These are phyloP conservation scores for Tenodera sinensis DNA, from an alignment of 2,888 invertebrate species.

Conservation along the genomic window DNA sequence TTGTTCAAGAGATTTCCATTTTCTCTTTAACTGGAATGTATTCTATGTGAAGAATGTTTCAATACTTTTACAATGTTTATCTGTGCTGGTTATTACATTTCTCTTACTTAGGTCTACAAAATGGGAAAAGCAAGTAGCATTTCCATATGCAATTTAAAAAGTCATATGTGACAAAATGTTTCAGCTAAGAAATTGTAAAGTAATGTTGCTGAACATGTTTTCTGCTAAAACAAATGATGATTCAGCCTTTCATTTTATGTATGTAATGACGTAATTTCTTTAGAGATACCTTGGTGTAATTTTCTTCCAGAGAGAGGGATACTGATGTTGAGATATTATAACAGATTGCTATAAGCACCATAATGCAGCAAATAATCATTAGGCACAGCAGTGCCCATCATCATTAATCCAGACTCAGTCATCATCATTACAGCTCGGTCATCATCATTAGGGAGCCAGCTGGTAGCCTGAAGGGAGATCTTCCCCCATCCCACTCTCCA, in stretches of 20 bases:
- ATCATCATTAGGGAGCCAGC: slow-evolving; percentile 19
- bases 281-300: not conserved
- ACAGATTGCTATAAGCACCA: not conserved
- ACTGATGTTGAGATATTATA: not conserved
- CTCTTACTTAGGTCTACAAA: too few relatives aligned
- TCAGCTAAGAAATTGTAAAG: too few relatives aligned
- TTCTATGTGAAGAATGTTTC: too few relatives aligned
- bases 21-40: too few relatives aligned
- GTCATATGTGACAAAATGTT: too few relatives aligned
- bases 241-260: not conserved
- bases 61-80: too few relatives aligned
- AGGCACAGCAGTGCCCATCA: not conserved
- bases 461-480: slow-evolving; percentile 1
- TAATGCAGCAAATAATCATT: not conserved
- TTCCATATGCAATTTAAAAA: too few relatives aligned
- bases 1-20: too few relatives aligned
- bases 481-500: not conserved
- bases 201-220: too few relatives aligned
- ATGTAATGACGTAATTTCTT: not conserved
- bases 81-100: too few relatives aligned
- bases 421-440: slow-evolving; percentile 22
- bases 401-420: slow-evolving; percentile 12
- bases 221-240: not conserved
- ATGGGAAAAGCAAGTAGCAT: too few relatives aligned
- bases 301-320: not conserved